These are phyloP conservation scores for Dryobates pubescens DNA, from an alignment of 2,797 vertebrate genomes.

Conservation along the genomic window DNA sequence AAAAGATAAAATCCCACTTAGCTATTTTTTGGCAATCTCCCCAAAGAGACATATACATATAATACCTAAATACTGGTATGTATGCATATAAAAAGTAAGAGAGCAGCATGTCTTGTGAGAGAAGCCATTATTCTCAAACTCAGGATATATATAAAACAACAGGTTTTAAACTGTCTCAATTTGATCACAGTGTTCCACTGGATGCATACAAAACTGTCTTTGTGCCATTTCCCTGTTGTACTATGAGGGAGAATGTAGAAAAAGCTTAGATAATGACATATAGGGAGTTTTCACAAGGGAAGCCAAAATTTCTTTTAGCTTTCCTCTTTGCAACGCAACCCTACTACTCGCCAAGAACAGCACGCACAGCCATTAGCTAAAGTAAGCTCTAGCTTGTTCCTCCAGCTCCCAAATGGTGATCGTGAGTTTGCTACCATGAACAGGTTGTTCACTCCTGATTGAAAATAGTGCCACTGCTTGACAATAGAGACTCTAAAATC, in stretches of 20 bases:
- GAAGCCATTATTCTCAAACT: background rate
- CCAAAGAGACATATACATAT: background rate
- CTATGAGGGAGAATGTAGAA: background rate
- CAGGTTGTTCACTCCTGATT: background rate
- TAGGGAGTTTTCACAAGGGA: background rate
- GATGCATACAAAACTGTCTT: background rate
- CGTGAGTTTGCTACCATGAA: background rate
- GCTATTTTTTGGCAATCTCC: background rate
- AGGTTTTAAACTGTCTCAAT: background rate
- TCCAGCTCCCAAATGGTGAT: background rate
- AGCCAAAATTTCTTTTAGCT: background rate
- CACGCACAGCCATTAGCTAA: background rate
- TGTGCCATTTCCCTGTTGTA: background rate
- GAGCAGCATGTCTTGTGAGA: background rate
- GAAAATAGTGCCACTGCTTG: background rate
- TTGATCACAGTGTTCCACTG: background rate
- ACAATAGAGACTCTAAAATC: background rate
- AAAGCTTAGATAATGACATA: background rate
- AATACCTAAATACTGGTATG: background rate
- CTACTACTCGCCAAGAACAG: background rate
- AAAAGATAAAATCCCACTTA: background rate
- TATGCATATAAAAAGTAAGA: background rate
- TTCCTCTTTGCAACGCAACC: background rate
- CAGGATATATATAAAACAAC: background rate
- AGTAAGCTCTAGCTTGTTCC: background rate